These are phyloP conservation scores for Xerus rutilus DNA, from an alignment of 2,797 vertebrate species.

Conservation along the genomic window DNA sequence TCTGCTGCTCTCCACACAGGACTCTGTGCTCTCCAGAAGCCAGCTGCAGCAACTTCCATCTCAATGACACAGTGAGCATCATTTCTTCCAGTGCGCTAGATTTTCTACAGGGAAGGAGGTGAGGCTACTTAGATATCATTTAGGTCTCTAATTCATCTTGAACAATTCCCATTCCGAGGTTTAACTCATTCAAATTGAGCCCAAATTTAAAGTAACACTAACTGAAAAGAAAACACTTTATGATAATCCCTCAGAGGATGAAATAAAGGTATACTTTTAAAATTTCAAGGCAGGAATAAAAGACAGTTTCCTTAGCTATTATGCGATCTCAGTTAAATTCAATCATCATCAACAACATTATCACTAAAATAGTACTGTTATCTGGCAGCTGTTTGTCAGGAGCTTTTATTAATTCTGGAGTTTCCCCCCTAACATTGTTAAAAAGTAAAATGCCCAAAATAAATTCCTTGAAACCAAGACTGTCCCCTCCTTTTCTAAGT, in stretches of 20 bases:
- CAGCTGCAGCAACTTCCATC: background rate
- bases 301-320: slow-evolving; percentile 71
- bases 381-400: slow-evolving; percentile 74
- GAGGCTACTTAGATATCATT: background rate
- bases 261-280: background rate
- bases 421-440: slow-evolving; percentile 76
- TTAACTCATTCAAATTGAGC: background rate
- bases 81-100: background rate
- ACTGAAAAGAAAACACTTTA: background rate
- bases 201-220: background rate
- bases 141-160: no score
- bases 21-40: no score
- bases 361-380: slow-evolving; percentile 76
- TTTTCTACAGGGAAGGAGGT: background rate
- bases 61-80: background rate
- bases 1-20: no score
- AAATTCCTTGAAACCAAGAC: slow-evolving; percentile 81
- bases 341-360: slow-evolving; percentile 43
- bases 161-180: background rate
- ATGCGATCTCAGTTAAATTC: slow-evolving; percentile 72
- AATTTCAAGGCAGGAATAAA: slow-evolving; percentile 70
- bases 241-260: background rate
- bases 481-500: slow-evolving; percentile 71
- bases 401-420: slow-evolving; percentile 68
- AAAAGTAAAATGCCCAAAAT: slow-evolving; percentile 84